phyloP scores from a whole-genome alignment of 2,797 vertebrate genomes.

The Phoeniculus purpureus region DNA sequence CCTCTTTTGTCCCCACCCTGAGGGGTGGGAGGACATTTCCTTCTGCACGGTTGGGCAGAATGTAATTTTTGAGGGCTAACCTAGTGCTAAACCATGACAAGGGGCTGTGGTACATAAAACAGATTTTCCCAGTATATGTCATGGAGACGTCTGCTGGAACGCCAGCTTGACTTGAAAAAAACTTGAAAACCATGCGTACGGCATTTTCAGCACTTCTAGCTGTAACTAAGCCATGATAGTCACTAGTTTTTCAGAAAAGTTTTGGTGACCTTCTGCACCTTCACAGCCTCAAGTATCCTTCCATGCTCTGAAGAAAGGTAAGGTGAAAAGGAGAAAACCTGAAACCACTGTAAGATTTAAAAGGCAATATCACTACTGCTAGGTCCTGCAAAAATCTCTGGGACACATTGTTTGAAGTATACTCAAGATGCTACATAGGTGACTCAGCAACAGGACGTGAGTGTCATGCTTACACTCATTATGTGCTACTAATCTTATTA shows the following conservation, averaged over 20 bases:
- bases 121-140: background rate
- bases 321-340: background rate
- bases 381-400: background rate
- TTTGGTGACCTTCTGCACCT: background rate
- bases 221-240: background rate
- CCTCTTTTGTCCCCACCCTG: too few species aligned
- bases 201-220: background rate
- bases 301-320: background rate
- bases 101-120: background rate
- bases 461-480: background rate
- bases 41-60: too few species aligned
- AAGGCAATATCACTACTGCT: background rate
- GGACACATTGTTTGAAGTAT: background rate
- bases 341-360: background rate
- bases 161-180: background rate
- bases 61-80: too few species aligned
- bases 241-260: background rate
- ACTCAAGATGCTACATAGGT: fast-evolving
- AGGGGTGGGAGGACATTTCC: too few species aligned
- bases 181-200: background rate
- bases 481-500: background rate
- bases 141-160: background rate
- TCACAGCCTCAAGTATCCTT: background rate
- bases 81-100: too few species aligned
- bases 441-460: background rate